Base-by-base conservation (phyloP, 2,113 vertebrate species). In the Pyxicephalus adspersus region DNA sequence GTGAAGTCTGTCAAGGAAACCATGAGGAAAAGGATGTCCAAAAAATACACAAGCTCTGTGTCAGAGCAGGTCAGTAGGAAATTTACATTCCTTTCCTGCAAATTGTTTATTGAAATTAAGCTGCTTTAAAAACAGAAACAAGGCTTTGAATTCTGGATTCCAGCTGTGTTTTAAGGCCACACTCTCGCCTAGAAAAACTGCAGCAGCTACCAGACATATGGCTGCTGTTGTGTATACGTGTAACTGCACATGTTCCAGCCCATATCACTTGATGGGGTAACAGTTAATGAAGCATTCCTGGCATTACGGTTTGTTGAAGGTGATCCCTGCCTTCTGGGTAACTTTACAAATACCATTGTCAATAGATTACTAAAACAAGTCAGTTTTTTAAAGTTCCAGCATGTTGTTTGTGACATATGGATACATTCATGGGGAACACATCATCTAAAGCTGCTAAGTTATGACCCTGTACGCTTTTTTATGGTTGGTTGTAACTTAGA, bases 1-100 rank as follows among this genome's bases (percentile, higher is more conserved):
- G 98, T 99, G 87, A 99, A 97, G 85, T 99, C 97, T 0, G 98
- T 99, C 64, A 99, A 98, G 87, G 97, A 99, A 90, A 99, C 97
- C 0, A 98, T 99, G 97, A 97, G 95, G 92, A 99, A 98, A 84
- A 95, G 96, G 84, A 99, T 99, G 94, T 98, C 97, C 63, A 99
- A 99, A 90, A 99, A 98, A 85, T 99, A 98, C n/a, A 97, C 94
- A 89, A 96, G 93, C 84, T 95, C 96, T 54, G 84, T 96, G 16
- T 94, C 96, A 65, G 96, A 97, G 79, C 97, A 99, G 96, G 98
- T 98, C 81, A 82, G 80, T 82, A 55, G 63, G 70, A 82, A 65
- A 66, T 66, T 50, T 34, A 74, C 80, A 82, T 45, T 75, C 61
- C 64, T 75, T 29, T 52, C 15, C 51, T 74, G 26, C 29, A 65